Evolutionary conservation across 2,888 invertebrate species (phyloP).

Genomic region (Drosophila meridionalis): DNA sequence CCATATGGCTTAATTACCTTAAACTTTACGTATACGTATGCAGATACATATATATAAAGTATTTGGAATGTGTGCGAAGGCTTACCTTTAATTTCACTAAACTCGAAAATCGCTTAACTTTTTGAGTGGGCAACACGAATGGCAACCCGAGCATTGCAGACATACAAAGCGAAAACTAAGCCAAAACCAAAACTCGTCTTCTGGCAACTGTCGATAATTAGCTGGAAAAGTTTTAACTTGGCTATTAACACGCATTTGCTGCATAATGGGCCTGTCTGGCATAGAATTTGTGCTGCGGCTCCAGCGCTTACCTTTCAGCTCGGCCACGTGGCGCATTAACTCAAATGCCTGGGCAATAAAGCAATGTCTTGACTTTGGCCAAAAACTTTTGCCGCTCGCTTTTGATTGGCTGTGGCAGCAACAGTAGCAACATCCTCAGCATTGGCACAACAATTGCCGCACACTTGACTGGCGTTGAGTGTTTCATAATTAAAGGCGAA

Average conservation of each 20-base stretch:
- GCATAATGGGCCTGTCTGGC: constrained; percentile 72
- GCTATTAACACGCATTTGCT: constrained; percentile 71
- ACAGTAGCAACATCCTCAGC: constrained; percentile 25
- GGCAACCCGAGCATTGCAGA: constrained; percentile 39
- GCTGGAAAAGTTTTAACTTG: constrained; percentile 72
- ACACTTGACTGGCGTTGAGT: constrained; percentile 66
- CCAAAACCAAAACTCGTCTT: constrained; percentile 30
- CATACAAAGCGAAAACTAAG: constrained; percentile 31
- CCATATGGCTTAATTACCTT: constrained; percentile 45
- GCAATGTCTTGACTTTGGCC: constrained; percentile 49
- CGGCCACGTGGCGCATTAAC: constrained; percentile 48
- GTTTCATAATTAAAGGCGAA: constrained; percentile 67
- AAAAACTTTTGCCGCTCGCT: constrained; percentile 51
- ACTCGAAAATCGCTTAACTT: constrained; percentile 61
- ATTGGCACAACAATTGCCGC: constrained; percentile 59
- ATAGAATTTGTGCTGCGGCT: constrained; percentile 49
- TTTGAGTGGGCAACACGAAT: constrained; percentile 38
- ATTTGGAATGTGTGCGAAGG: background rate
- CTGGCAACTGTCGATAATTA: constrained; percentile 75
- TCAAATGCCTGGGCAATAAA: constrained; percentile 54
- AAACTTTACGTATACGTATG: constrained; percentile 18
- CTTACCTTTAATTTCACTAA: constrained; percentile 32
- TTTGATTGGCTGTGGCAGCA: constrained; percentile 43
- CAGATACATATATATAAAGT: background rate
- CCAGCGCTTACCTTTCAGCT: constrained; percentile 29